A percentile compares a stretch with the other conserved stretches of the same genome.
phyloP scores from a whole-genome alignment of 2,888 invertebrate genomes.

The Mimachlamys varia region DNA sequence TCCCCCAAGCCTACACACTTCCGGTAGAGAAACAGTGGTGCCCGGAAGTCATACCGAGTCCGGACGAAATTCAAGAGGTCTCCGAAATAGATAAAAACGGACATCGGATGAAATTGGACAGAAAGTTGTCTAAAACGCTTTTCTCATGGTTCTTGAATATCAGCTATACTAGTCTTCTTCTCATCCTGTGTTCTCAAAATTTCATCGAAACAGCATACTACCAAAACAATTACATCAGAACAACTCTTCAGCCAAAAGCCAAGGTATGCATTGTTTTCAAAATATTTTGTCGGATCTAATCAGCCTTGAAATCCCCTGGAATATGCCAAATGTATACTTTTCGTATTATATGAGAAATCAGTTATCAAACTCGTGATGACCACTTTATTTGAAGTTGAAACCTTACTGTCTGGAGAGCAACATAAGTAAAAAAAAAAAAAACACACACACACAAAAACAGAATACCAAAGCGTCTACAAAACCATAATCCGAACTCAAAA shows the following conservation, averaged over 20 bases:
- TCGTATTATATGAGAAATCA: too few species aligned
- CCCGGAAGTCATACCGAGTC: background rate
- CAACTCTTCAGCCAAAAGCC: background rate
- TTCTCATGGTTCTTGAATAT: background rate
- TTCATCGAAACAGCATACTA: background rate
- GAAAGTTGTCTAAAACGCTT: background rate
- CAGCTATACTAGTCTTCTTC: background rate
- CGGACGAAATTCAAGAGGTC: background rate
- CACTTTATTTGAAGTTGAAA: too few species aligned
- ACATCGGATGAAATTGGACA: background rate
- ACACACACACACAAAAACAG: too few species aligned
- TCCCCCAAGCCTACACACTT: background rate
- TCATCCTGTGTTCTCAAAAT: constrained; percentile 4
- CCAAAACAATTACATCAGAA: background rate
- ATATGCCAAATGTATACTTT: too few species aligned
- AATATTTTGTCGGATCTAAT: too few species aligned
- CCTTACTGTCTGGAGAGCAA: too few species aligned
- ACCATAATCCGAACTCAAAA: too few species aligned
- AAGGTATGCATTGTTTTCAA: background rate
- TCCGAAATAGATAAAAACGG: constrained; percentile 1
- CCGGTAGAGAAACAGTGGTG: background rate
- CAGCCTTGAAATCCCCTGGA: too few species aligned
- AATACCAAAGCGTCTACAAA: too few species aligned
- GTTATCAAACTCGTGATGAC: too few species aligned
- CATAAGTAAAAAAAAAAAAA: too few species aligned